These are phyloP conservation scores for Tragelaphus strepsiceros DNA, from an alignment of 2,113 vertebrate species.

Conservation along the genomic window DNA sequence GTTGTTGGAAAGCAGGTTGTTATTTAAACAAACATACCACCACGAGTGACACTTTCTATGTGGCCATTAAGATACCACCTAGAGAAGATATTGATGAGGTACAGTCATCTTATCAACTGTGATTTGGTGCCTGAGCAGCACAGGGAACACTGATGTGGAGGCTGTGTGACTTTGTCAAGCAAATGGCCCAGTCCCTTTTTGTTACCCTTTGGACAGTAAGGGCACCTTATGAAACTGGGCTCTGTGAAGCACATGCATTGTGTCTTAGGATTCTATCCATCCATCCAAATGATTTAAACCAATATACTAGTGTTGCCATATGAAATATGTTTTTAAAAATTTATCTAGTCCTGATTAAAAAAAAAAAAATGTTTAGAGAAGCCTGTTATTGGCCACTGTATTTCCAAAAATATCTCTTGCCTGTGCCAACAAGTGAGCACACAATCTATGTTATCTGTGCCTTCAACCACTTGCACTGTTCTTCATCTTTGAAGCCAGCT, in stretches of 20 bases:
- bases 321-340: conserved; percentile 23
- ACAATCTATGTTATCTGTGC: neutral
- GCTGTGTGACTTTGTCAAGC: neutral
- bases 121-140: neutral
- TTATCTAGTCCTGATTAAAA: neutral
- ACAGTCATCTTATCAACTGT: neutral
- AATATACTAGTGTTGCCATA: neutral
- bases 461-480: neutral
- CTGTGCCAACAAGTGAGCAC: neutral
- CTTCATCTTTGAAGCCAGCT: conserved; percentile 47
- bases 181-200: neutral
- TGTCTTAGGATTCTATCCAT: neutral
- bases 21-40: neutral
- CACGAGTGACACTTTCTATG: neutral
- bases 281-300: neutral
- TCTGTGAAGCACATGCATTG: neutral
- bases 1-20: neutral
- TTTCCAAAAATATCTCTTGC: conserved; percentile 31
- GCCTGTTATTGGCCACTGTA: neutral
- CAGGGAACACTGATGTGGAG: neutral
- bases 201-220: neutral
- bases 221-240: neutral
- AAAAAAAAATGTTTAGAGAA: neutral
- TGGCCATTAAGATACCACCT: neutral
- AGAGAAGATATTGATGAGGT: neutral